phyloP scores from a whole-genome alignment of 2,113 vertebrate species.

The Pomatostomus ruficeps region DNA sequence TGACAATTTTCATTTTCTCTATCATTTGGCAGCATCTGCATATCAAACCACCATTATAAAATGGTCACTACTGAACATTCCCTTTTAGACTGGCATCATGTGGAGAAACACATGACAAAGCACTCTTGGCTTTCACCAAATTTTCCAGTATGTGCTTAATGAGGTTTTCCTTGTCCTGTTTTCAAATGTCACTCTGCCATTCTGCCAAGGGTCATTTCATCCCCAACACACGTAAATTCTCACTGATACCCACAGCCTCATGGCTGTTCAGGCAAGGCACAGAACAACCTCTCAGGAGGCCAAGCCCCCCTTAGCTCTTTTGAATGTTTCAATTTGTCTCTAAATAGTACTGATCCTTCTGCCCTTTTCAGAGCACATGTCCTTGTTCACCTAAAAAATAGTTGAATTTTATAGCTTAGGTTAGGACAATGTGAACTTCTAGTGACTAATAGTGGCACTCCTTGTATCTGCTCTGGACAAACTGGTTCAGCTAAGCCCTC shows the following conservation, averaged over 20 bases:
- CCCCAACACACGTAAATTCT: accelerated
- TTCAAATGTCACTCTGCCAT: neutral
- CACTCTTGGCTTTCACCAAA: neutral
- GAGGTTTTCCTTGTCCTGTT: neutral
- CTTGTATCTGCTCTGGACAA: neutral
- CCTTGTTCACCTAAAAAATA: constrained; percentile 10
- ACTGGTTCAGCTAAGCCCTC: neutral
- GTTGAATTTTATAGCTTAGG: constrained; percentile 24
- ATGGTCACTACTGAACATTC: neutral
- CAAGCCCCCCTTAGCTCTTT: neutral
- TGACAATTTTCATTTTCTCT: neutral
- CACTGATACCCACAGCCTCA: neutral
- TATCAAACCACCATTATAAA: neutral
- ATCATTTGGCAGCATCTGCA: neutral
- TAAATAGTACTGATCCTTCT: neutral
- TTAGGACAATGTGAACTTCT: constrained; percentile 7
- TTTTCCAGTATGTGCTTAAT: neutral
- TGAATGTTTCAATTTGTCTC: neutral
- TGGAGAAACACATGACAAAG: neutral
- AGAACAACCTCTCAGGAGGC: neutral
- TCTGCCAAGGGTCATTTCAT: neutral
- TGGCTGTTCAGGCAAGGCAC: neutral
- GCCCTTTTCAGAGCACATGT: neutral
- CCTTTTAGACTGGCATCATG: neutral
- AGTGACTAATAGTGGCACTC: neutral